A percentile compares a stretch with the other conserved stretches of the same genome.
phyloP scores from a whole-genome alignment of 2,888 invertebrate genomes.

The Andrena bucephala region DNA sequence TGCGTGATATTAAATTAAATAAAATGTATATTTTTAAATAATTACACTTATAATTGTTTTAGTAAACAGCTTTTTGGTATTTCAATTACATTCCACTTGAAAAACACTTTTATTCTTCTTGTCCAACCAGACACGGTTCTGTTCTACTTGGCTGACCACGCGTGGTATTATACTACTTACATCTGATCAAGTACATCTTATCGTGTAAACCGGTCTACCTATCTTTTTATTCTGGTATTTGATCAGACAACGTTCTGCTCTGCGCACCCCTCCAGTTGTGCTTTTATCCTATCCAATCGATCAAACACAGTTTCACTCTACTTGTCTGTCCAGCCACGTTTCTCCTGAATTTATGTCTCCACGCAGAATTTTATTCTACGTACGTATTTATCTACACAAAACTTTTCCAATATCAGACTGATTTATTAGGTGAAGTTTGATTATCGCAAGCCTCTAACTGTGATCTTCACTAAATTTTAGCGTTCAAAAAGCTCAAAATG shows the following conservation, averaged over 20 bases:
- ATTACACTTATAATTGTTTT: not conserved
- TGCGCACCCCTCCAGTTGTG: too few relatives aligned
- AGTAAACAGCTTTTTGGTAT: not conserved
- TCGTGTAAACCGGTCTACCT: too few relatives aligned
- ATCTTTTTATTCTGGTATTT: too few relatives aligned
- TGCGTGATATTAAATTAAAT: not conserved
- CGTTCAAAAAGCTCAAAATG: too few relatives aligned
- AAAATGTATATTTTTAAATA: too few relatives aligned
- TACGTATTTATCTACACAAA: not conserved
- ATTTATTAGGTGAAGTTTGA: not conserved
- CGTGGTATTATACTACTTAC: constrained; percentile 12
- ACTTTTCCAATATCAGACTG: not conserved
- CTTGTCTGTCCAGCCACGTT: not conserved
- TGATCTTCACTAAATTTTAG: not conserved
- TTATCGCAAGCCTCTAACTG: not conserved
- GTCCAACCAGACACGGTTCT: not conserved
- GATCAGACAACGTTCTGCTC: too few relatives aligned
- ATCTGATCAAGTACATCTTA: too few relatives aligned
- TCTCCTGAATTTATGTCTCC: not conserved
- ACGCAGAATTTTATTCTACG: constrained; percentile 16
- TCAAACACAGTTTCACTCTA: not conserved
- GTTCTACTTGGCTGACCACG: not conserved
- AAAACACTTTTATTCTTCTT: not conserved
- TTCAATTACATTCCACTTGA: not conserved
- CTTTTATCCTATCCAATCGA: too few relatives aligned